Base-by-base conservation (phyloP, 1,140 invertebrate species). In the Apocrypta bakeri region DNA sequence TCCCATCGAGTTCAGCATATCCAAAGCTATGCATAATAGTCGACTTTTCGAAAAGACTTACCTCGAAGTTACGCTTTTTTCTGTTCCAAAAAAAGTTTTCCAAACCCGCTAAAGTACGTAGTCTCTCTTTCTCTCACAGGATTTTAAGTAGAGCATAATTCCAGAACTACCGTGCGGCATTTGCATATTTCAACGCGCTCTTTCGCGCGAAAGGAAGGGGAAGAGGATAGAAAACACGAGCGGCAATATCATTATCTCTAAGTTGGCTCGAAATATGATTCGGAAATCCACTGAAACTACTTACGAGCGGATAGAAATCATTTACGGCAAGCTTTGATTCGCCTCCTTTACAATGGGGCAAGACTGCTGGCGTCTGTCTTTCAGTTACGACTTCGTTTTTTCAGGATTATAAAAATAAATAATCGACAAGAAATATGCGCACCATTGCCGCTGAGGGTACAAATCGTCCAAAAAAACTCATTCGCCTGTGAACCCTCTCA, bases 121-220 rank as follows among this genome's bases (percentile, higher is more conserved):
- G n/a, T n/a, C n/a, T n/a, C n/a, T n/a, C n/a, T n/a, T n/a, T n/a
- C n/a, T 37, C 14, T 33, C 27, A 25, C 71, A n/a, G 71, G 71
- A 73, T 42, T 73, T 73, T n/a, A 33, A 25, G 37, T n/a, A 27
- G 29, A 64, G 63, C 61, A 17, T 78, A 68, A 75, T 75, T 61
- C 72, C 61, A 6, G 25, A 61, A 11, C 77, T 48, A 24, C 25
- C 0, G 6, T 9, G 56, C 25, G 56, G 37, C 71, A 71, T 81
- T 81, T 76, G 75, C 72, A 83, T 74, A 83, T 79, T 79, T 73
- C 25, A 74, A 78, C 66, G 42, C 37, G 63, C 63, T 29, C 40
- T 42, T 76, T 48, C 73, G 66, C 21, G 37, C 24, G 64, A 21
- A 12, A 48, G 11, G 9, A n/a, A 75, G 61, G 37, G 75, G 42